These are phyloP conservation scores for Sebastes kiyomatsui DNA, from an alignment of 2,797 vertebrate genomes.

Conservation along the genomic window DNA sequence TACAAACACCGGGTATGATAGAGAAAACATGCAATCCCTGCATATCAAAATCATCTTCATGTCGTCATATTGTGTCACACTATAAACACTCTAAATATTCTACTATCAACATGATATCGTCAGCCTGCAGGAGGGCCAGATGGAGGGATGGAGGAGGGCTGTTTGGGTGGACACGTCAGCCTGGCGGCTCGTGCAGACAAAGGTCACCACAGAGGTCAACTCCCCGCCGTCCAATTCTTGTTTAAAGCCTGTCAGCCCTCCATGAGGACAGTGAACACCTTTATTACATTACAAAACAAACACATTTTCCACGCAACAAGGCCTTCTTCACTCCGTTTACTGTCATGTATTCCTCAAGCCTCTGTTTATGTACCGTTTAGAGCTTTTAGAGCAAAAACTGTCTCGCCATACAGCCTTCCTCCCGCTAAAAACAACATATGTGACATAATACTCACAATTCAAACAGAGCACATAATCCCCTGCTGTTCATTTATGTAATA, in stretches of 20 bases:
- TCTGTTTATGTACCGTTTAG: not conserved
- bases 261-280: slow-evolving; percentile 33
- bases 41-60: not conserved
- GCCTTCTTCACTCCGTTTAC: not conserved
- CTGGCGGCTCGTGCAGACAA: slow-evolving; percentile 1
- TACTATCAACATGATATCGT: not conserved
- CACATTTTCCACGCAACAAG: not conserved
- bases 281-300: slow-evolving; percentile 31
- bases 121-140: not conserved
- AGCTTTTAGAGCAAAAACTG: not conserved
- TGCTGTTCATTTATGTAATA: slow-evolving; percentile 3
- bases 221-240: not conserved
- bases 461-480: not conserved
- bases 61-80: not conserved
- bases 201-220: slow-evolving; percentile 47
- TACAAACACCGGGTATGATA: not conserved
- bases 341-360: not conserved
- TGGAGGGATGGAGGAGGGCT: not conserved
- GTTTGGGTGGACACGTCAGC: slow-evolving; percentile 39
- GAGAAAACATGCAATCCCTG: not conserved
- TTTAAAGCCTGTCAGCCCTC: slow-evolving; percentile 28
- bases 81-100: not conserved
- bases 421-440: not conserved
- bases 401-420: not conserved
- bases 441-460: slow-evolving; percentile 12